Evolutionary conservation across 2,888 invertebrate species (phyloP).

Genomic region (Hylaea fasciaria): DNA sequence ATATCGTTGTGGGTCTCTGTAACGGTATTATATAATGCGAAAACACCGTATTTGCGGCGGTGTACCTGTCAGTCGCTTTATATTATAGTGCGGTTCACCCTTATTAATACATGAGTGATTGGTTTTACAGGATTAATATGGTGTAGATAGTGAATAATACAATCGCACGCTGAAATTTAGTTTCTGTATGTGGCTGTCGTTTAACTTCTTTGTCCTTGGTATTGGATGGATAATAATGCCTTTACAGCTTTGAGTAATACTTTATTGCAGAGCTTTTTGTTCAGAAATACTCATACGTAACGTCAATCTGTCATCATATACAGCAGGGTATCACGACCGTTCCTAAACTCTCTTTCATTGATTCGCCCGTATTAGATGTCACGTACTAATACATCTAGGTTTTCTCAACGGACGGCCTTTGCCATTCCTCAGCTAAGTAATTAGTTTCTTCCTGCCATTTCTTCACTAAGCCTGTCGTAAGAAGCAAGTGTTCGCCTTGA

Average conservation of each 20-base stretch:
- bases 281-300: no score
- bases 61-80: background rate
- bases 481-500: slow-evolving; percentile 15
- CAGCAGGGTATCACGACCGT: no score
- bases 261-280: no score
- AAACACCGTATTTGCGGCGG: slow-evolving; percentile 5
- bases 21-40: background rate
- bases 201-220: no score
- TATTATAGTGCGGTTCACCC: background rate
- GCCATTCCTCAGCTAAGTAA: slow-evolving; percentile 22
- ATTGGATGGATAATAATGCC: no score
- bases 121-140: background rate
- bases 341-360: no score
- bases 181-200: no score
- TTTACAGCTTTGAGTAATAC: no score
- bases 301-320: no score
- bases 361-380: no score
- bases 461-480: slow-evolving; percentile 18
- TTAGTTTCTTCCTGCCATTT: slow-evolving; percentile 26
- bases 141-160: background rate
- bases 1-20: slow-evolving; percentile 7
- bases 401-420: background rate
- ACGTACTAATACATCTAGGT: background rate
- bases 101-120: background rate
- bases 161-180: no score